Percentiles rank a stretch among this genome's conserved stretches.
Evolutionary conservation across 2,888 invertebrate species (phyloP).

Genomic region (Entomobrya proxima): DNA sequence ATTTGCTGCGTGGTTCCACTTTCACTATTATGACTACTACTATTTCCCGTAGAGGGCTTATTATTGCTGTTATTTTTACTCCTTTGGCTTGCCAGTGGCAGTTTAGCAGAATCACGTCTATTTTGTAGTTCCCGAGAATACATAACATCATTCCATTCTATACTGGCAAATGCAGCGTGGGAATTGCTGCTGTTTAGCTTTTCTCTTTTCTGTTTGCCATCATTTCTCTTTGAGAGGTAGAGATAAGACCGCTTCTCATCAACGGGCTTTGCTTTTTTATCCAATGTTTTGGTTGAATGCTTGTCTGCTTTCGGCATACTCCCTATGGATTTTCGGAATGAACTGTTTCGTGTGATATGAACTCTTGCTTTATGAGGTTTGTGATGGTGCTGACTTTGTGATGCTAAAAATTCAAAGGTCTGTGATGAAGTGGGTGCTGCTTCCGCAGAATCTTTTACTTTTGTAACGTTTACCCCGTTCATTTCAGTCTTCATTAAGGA

Average conservation of each 20-base stretch:
- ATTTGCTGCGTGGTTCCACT: not conserved
- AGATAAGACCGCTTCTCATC: not conserved
- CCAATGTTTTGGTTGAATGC: slow-evolving; percentile 10
- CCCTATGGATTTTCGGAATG: slow-evolving; percentile 20
- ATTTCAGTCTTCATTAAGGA: slow-evolving; percentile 27
- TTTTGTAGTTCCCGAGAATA: not conserved
- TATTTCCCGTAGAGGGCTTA: not conserved
- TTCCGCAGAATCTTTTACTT: not conserved
- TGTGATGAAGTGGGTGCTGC: not conserved
- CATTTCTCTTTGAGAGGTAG: slow-evolving; percentile 14
- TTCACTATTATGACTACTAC: not conserved
- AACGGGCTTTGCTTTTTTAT: not conserved
- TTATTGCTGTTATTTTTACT: not conserved
- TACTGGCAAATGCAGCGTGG: not conserved
- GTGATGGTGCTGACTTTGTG: not conserved
- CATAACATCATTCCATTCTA: not conserved
- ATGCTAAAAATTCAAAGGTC: slow-evolving; percentile 4
- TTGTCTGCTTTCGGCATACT: not conserved
- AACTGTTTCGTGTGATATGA: slow-evolving; percentile 15
- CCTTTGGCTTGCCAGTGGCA: not conserved
- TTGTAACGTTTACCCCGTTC: not conserved
- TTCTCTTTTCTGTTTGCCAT: not conserved
- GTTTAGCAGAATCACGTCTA: not conserved
- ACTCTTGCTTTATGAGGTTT: not conserved
- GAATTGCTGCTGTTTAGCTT: not conserved